Evolutionary conservation across 2,797 vertebrate species (phyloP), one percentile per base, ranked within the genome.

Genomic region (Diplodus sargus): DNA sequence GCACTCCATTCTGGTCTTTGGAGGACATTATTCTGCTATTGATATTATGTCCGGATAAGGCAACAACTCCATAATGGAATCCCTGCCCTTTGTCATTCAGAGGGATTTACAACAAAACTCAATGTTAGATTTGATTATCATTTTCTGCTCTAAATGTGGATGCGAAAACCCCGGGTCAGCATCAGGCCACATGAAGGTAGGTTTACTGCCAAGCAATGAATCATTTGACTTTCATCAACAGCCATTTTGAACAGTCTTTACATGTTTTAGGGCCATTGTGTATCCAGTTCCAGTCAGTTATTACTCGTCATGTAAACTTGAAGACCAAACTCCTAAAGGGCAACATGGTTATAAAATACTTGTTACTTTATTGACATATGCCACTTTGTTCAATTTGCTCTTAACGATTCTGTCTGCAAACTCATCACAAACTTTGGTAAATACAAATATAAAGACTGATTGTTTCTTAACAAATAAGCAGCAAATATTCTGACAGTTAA

Each of bases 351-450:
- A 87, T 51, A 75, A 76, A 89, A 88, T 56, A 86, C 52, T 65
- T 78, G 75, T 62, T 52, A 81, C 66, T 62, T 76, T 45, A 74
- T 63, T 74, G 49, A 84, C 68, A 59, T 51, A 47, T 68, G 62
- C 58, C 78, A 74, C 60, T 78, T 69, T 70, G 8, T 65, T 43
- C 16, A 2, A 1, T 56, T 73, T n/a, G 34, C 42, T 84, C 16
- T 39, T 18, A 60, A 58, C 58, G 34, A 59, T 57, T 54, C 74
- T 54, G 66, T 58, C 61, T 67, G 47, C 68, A 25, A 45, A 67
- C 62, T 85, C 63, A 74, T 58, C 47, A 80, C 68, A 74, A 82
- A 82, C 89, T 91, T 91, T 92, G 89, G 90, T 85, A 81, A 82
- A 71, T 70, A 81, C 17, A 70, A 78, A 82, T 65, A 65, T 72